Evolutionary conservation across 2,113 vertebrate species (phyloP).

Genomic region (Chaetodon auriga): DNA sequence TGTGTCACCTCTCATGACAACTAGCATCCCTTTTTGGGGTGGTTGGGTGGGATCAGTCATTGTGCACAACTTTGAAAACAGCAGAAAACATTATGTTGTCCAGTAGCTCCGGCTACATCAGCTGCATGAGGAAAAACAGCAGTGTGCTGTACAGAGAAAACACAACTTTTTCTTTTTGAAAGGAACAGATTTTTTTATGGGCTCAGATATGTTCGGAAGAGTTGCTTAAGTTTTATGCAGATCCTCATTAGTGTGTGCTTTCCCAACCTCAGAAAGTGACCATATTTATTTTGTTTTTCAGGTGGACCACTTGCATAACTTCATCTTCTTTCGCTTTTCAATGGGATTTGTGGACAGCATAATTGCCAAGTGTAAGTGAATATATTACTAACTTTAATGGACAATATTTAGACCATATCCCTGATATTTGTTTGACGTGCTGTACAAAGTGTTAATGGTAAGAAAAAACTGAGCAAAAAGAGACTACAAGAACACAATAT

Average conservation of each 20-base stretch:
- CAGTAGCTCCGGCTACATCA: neutral
- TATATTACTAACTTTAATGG: neutral
- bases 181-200: neutral
- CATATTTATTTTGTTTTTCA: slow-evolving; percentile 62
- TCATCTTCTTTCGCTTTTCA: slow-evolving; percentile 97
- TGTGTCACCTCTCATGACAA: neutral
- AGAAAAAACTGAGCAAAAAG: too few species aligned
- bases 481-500: too few species aligned
- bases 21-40: too few species aligned
- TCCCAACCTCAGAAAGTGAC: neutral
- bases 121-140: neutral
- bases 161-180: neutral
- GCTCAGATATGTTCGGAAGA: neutral
- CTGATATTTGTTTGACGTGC: neutral
- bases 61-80: too few species aligned
- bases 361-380: slow-evolving; percentile 96
- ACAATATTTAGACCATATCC: neutral
- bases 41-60: neutral
- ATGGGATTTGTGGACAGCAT: slow-evolving; percentile 99
- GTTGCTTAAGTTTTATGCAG: neutral
- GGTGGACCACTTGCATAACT: slow-evolving; percentile 97
- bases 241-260: neutral
- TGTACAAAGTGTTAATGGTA: too few species aligned
- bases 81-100: too few species aligned
- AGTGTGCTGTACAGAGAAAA: neutral